Base-by-base conservation (phyloP, 2,797 vertebrate genomes). In the Paratrypauchen microcephalus region DNA sequence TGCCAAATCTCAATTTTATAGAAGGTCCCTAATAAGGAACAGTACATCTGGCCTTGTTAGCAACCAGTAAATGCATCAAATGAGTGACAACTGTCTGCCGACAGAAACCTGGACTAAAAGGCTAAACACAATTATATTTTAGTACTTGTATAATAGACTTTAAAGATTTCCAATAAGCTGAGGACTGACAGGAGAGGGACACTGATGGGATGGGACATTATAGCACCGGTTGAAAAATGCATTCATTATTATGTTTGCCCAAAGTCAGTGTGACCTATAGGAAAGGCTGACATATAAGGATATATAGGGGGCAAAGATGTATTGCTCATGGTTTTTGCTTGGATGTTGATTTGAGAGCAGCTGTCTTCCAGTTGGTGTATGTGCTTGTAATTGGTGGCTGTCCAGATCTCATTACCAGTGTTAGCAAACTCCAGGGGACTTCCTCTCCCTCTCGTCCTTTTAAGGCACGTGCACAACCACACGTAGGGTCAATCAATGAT, bases 141-240 rank as follows among this genome's bases (percentile, higher is more conserved):
- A 69, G 79, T 68, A 70, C 55, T 50, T 41, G 50, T 65, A 54
- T 26, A 32, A 59, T 9, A 67, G 54, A 69, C 70, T 41, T 69
- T 56, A 78, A 85, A 62, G 81, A 88, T 84, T 88, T 75, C 75
- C 72, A 69, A 78, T 80, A 77, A 86, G 3, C 19, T n/a, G 18
- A 4, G 32, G 19, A 61, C 13, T 13, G 59, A 61, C 59, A 39
- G 5, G 19, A 21, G 19, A 15, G 21, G n/a, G 19, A 41, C 11
- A 41, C 18, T 2, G 30, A 39, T 36, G 21, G n/a, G 15, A n/a
- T 18, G 56, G 11, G 8, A 30, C n/a, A 24, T 19, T n/a, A 28
- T 15, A 57, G 60, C 62, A 39, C 65, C 39, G 39, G 26, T 19
- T 30, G 57, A 58, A 52, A 19, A 18, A 76, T 15, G 4, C 15